A percentile compares a stretch with the other conserved stretches of the same genome.
Conservation (phyloP, 2,888 invertebrate species). For the Neuroscelio doddi region DNA sequence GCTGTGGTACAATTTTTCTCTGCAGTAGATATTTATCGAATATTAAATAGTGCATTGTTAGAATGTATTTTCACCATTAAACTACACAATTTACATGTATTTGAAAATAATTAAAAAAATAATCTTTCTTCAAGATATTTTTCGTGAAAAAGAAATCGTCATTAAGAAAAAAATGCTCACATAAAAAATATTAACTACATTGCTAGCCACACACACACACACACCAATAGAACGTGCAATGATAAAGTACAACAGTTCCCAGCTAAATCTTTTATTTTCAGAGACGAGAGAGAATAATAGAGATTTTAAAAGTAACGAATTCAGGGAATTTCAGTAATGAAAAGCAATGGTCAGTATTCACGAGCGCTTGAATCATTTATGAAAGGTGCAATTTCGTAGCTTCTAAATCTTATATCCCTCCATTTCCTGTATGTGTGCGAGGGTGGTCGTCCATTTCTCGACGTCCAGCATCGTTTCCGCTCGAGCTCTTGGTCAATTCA, state of each 20-base stretch:
- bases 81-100: too few relatives aligned
- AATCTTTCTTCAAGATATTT: too few relatives aligned
- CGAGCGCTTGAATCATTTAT: not conserved
- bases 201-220: too few relatives aligned
- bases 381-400: not conserved
- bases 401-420: not conserved
- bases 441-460: slow-evolving; percentile 2
- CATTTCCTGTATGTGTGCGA: not conserved
- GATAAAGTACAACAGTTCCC: slow-evolving; percentile 3
- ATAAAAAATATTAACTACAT: too few relatives aligned
- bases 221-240: not conserved
- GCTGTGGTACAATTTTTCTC: slow-evolving; percentile 1
- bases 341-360: slow-evolving; percentile 8
- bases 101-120: too few relatives aligned
- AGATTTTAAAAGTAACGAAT: not conserved
- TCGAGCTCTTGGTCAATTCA: not conserved
- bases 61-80: too few relatives aligned
- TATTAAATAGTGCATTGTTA: not conserved
- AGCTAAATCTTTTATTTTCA: not conserved
- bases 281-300: not conserved
- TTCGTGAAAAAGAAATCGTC: not conserved
- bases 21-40: not conserved
- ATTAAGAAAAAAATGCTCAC: slow-evolving; percentile 1
- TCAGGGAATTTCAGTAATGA: not conserved
- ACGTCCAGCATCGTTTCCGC: not conserved